Percentiles rank a stretch among this genome's conserved stretches.
These are phyloP conservation scores for Tethea ocularis DNA, from an alignment of 2,888 invertebrate genomes.

Conservation along the genomic window DNA sequence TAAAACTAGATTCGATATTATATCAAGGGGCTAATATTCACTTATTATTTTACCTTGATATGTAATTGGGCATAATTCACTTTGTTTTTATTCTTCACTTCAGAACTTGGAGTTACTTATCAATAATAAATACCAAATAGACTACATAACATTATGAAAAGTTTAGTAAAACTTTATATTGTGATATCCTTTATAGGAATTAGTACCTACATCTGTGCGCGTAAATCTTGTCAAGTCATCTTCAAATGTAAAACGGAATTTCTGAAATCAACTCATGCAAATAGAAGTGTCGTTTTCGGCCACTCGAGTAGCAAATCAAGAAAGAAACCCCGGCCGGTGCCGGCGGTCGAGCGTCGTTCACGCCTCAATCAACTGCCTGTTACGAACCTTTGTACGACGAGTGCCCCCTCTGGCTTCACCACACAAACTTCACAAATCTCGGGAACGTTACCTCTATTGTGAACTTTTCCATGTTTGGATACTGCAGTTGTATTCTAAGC, in stretches of 20 bases:
- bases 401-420: conserved; percentile 58
- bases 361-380: conserved; percentile 81
- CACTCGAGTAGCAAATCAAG: conserved; percentile 81
- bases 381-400: conserved; percentile 72
- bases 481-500: conserved; percentile 9
- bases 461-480: conserved; percentile 21
- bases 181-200: background rate
- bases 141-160: too few species aligned
- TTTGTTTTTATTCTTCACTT: too few species aligned
- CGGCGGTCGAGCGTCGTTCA: conserved; percentile 77
- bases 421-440: conserved; percentile 57
- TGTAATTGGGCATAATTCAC: too few species aligned
- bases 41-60: too few species aligned
- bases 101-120: too few species aligned
- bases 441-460: conserved; percentile 34
- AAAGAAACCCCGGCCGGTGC: conserved; percentile 75
- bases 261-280: conserved; percentile 75
- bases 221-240: conserved; percentile 39
- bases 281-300: conserved; percentile 79
- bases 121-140: too few species aligned
- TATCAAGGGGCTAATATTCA: too few species aligned
- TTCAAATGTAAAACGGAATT: conserved; percentile 58
- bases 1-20: conserved; percentile 10
- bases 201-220: conserved; percentile 21
- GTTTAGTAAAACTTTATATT: too few species aligned